Conservation (phyloP, 2,888 invertebrate genomes). For the Eupithecia insigniata region DNA sequence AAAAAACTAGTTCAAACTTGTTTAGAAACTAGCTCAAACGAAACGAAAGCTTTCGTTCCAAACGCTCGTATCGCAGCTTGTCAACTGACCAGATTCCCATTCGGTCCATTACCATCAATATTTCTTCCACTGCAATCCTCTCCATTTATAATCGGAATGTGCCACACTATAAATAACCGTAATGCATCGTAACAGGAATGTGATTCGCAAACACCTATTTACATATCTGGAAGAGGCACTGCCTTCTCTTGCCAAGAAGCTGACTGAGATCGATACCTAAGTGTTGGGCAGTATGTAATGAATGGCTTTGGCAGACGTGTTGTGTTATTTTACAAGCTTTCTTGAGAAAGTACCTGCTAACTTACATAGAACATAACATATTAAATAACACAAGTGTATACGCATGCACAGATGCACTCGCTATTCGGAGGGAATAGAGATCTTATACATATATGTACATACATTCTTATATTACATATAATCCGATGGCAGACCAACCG, state of each 20-base stretch:
- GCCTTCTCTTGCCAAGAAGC: constrained; percentile 38
- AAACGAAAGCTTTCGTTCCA: not conserved
- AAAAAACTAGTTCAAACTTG: too few relatives aligned
- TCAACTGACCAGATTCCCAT: not conserved
- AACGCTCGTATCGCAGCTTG: not conserved
- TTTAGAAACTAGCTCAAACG: too few relatives aligned
- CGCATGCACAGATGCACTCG: too few relatives aligned
- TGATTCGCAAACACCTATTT: constrained; percentile 33
- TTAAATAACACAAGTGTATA: too few relatives aligned
- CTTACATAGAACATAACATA: too few relatives aligned
- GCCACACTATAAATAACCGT: constrained; percentile 19
- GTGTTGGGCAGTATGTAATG: constrained; percentile 25
- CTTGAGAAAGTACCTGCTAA: not conserved
- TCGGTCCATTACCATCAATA: constrained; percentile 4
- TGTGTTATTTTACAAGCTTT: not conserved
- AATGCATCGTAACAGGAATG: constrained; percentile 14
- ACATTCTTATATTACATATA: too few relatives aligned
- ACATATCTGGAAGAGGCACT: constrained; percentile 41
- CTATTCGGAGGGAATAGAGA: too few relatives aligned
- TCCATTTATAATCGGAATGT: constrained; percentile 10
- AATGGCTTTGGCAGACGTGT: constrained; percentile 13
- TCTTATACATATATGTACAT: too few relatives aligned
- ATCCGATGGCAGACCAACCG: too few relatives aligned
- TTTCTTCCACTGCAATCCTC: constrained; percentile 8
- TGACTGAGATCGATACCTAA: constrained; percentile 25